Percentiles rank a stretch among this genome's conserved stretches.
phyloP scores from a whole-genome alignment of 2,797 vertebrate genomes.

The Oceanodroma leucorhoa region DNA sequence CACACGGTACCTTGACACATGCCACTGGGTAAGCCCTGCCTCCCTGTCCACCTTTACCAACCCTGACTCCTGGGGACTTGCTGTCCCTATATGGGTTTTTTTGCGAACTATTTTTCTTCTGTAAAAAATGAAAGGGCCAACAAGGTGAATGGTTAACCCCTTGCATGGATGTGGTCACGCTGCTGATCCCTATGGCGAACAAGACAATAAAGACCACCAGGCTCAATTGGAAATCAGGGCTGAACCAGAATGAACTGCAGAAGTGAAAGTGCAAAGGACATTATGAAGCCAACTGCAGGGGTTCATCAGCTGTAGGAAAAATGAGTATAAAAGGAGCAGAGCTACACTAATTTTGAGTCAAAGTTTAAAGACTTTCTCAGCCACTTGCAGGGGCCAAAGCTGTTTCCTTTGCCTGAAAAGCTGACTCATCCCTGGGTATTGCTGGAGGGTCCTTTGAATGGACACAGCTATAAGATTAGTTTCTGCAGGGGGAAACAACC shows the following conservation, averaged over 20 bases:
- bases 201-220: neutral
- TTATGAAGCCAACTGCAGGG: neutral
- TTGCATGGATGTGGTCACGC: neutral
- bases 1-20: too few species aligned
- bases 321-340: neutral
- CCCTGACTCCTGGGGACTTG: too few species aligned
- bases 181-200: neutral
- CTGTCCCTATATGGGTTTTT: neutral
- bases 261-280: neutral
- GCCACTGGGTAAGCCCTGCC: neutral
- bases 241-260: neutral
- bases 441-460: neutral
- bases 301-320: neutral
- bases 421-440: slow-evolving; percentile 2
- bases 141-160: neutral
- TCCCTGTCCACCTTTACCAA: neutral
- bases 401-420: slow-evolving; percentile 37
- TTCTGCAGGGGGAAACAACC: slow-evolving; percentile 9
- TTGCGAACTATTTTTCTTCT: neutral
- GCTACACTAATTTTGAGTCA: neutral
- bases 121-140: neutral
- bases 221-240: neutral
- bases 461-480: neutral
- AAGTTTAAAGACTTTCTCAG: slow-evolving; percentile 19
- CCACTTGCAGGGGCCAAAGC: neutral